Base-by-base conservation (phyloP, 92 coral and sea anemone species). In the Galaxea fascicularis region DNA sequence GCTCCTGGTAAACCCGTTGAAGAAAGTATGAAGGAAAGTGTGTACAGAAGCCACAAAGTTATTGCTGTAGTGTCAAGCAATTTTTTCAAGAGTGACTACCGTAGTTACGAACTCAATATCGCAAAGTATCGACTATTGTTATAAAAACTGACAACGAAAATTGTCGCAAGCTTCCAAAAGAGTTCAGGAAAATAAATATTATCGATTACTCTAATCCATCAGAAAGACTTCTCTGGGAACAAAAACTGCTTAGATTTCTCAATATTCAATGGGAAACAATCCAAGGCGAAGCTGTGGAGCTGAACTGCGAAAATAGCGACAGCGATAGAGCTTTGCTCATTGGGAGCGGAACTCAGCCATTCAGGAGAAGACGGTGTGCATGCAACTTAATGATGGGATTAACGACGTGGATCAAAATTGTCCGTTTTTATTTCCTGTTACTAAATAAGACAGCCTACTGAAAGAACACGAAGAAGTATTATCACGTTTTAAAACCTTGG, bases 11-110 rank as follows among this genome's bases (percentile, higher is more conserved):
- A 8, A 9, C 80, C 80, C 15, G 31, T 72, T n/a, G 7, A 0
- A 20, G 81, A 83, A 0, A 59, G 13, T n/a, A 83, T 83, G 87
- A 49, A 65, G 13, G 67, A 83, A 13, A 62, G 60, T 15, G 64
- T 83, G 2, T 46, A 44, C 49, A 73, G 26, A 10, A 83, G 87
- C 18, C 29, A 29, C 64, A 83, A 83, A 73, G 74, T 59, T 46
- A 45, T 83, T 7, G 81, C 64, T 8, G 73, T 83, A 13, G n/a
- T 73, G 0, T 83, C 87, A 3, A 73, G 46, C 4, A 83, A 74
- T 17, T 83, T 73, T 24, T 21, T 83, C 10, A 29, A 73, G 16
- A 83, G 87, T 8, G 28, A 59, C n/a, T 83, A n/a, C 25, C 73
- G 87, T 10, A 21, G 0, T 4, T 58, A 59, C 46, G 80, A 82